A percentile compares a stretch with the other conserved stretches of the same genome.
Evolutionary conservation across 53 echinoderm and acorn worm genomes (phyloP).

Genomic region (Holothuria scabra): DNA sequence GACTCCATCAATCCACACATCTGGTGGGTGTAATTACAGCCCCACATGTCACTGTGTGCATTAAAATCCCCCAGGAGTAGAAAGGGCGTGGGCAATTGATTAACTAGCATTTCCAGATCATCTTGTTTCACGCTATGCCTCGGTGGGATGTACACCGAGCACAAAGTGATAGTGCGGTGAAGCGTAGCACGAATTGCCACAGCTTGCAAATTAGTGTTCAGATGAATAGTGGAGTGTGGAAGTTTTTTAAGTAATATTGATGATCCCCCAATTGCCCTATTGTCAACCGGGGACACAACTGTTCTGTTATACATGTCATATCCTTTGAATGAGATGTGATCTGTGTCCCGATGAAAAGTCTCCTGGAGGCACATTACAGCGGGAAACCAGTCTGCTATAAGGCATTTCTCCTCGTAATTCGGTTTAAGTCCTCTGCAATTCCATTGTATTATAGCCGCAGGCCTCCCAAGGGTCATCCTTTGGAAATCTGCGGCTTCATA

Average conservation of each 20-base stretch:
- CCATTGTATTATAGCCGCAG: too few species aligned
- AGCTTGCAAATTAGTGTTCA: constrained; percentile 15
- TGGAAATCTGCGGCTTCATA: background rate
- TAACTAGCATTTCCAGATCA: constrained; percentile 21
- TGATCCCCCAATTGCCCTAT: too few species aligned
- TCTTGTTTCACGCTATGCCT: background rate
- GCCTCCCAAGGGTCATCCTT: constrained; percentile 3
- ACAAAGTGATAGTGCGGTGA: constrained; percentile 16
- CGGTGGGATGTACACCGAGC: constrained; percentile 31
- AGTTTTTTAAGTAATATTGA: constrained; percentile 8
- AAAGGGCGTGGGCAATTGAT: too few species aligned
- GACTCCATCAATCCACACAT: background rate
- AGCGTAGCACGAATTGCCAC: constrained; percentile 3
- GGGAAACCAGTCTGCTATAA: constrained; percentile 9
- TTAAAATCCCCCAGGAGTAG: too few species aligned
- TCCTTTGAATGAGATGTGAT: background rate
- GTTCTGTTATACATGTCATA: too few species aligned
- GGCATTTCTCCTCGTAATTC: constrained; percentile 22
- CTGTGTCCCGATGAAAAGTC: background rate
- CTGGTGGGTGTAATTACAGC: background rate
- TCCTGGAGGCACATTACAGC: constrained; percentile 26
- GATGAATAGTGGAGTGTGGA: constrained; percentile 18
- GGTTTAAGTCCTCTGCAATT: too few species aligned
- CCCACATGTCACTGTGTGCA: too few species aligned
- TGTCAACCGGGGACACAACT: too few species aligned